A percentile compares a stretch with the other conserved stretches of the same genome.
Conservation (phyloP, 1,140 invertebrate genomes). For the Stegodyphus mimosarum region DNA sequence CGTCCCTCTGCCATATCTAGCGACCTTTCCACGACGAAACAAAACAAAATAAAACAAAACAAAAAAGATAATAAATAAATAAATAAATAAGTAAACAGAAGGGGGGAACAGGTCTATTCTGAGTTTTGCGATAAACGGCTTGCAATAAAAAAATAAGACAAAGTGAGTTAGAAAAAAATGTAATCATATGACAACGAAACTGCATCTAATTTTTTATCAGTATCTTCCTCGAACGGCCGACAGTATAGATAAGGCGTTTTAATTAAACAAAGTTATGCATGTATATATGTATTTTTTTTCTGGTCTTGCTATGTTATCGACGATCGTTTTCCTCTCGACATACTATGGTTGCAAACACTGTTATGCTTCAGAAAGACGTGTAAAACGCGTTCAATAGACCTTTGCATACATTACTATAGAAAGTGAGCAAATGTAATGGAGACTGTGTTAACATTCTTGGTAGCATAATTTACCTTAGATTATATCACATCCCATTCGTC, state of each 20-base stretch:
- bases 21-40: not conserved
- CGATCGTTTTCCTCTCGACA: not conserved
- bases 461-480: constrained; percentile 40
- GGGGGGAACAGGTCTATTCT: not conserved
- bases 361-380: constrained; percentile 17
- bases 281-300: not conserved
- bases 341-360: not conserved
- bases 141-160: not conserved
- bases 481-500: constrained; percentile 48
- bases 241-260: constrained; percentile 29
- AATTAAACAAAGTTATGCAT: constrained; percentile 17
- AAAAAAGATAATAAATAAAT: too few relatives aligned
- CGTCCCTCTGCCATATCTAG: constrained; percentile 6
- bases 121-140: constrained; percentile 11
- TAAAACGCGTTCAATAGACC: constrained; percentile 6
- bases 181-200: constrained; percentile 35
- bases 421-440: constrained; percentile 16
- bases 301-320: not conserved
- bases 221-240: not conserved
- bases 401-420: constrained; percentile 28
- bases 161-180: not conserved
- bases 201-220: constrained; percentile 27
- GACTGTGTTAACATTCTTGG: constrained; percentile 35
- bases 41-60: too few relatives aligned
- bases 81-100: not conserved